These are phyloP conservation scores for Parotia lawesii DNA, from an alignment of 2,113 vertebrate genomes.

Conservation along the genomic window DNA sequence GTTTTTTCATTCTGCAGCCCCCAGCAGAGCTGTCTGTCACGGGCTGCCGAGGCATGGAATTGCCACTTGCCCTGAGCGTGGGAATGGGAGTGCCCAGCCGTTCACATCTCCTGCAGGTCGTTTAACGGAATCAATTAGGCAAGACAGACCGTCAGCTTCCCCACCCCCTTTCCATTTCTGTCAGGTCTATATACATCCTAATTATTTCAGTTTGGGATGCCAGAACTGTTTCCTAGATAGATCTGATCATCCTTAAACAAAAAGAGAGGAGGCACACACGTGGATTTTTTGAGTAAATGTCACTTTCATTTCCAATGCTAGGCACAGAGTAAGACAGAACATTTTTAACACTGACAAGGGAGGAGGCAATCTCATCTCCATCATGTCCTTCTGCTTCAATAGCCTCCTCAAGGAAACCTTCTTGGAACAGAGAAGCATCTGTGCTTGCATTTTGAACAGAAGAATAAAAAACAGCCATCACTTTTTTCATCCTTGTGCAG, in stretches of 20 bases:
- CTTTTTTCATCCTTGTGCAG: constrained; percentile 28
- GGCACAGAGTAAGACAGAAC: constrained; percentile 68
- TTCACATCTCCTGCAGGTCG: constrained; percentile 95
- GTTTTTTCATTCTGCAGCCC: constrained; percentile 69
- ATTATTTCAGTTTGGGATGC: constrained; percentile 91
- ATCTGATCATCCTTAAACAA: constrained; percentile 84
- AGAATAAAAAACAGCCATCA: constrained; percentile 65
- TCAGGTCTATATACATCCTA: constrained; percentile 90
- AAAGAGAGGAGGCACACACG: constrained; percentile 76
- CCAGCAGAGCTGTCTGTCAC: constrained; percentile 89
- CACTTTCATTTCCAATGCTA: constrained; percentile 77
- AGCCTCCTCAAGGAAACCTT: constrained; percentile 76
- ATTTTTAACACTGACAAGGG: constrained; percentile 73
- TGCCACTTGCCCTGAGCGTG: constrained; percentile 96
- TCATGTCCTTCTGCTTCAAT: constrained; percentile 78
- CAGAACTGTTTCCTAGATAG: constrained; percentile 88
- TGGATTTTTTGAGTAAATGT: constrained; percentile 78
- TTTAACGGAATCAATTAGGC: constrained; percentile 98
- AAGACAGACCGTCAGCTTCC: constrained; percentile 75
- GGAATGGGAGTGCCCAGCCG: constrained; percentile 93
- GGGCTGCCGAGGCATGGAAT: constrained; percentile 84
- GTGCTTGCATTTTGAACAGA: constrained; percentile 73
- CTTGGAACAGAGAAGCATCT: constrained; percentile 72
- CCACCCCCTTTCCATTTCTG: constrained; percentile 79
- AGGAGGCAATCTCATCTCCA: constrained; percentile 72